Evolutionary conservation across 2,888 invertebrate species (phyloP).

Genomic region (Trissoscelio sp.): DNA sequence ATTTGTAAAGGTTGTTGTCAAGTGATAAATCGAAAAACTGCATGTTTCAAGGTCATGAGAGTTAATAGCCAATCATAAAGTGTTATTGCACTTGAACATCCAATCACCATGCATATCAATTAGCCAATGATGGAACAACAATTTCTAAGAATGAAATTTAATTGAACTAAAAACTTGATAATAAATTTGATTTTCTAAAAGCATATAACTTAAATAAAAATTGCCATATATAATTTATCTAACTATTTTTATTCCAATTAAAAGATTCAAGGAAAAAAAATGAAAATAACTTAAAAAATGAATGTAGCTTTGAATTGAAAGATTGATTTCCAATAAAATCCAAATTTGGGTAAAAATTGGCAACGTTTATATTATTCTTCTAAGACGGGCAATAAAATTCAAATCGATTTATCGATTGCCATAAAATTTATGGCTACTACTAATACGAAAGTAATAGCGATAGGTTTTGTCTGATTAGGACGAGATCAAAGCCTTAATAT

Average conservation of each 20-base stretch:
- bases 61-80: conserved; percentile 11
- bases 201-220: too few relatives aligned
- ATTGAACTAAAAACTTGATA: neutral
- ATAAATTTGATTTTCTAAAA: too few relatives aligned
- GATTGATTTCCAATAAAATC: neutral
- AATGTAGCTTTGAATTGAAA: too few relatives aligned
- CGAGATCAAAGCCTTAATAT: conserved; percentile 38
- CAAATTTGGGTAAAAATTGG: neutral
- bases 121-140: neutral
- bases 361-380: conserved; percentile 2
- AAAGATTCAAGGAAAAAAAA: too few relatives aligned
- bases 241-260: too few relatives aligned
- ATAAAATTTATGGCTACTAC: conserved; percentile 28
- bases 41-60: neutral
- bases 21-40: neutral
- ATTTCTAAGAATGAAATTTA: too few relatives aligned
- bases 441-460: conserved; percentile 42
- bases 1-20: neutral
- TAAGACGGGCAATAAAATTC: conserved; percentile 11
- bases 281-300: too few relatives aligned
- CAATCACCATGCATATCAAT: conserved; percentile 11
- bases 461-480: conserved; percentile 32
- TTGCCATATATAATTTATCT: too few relatives aligned
- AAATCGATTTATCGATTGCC: conserved; percentile 32
- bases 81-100: neutral